Evolutionary conservation across 2,113 vertebrate species (phyloP).

Genomic region (Centropristis striata): DNA sequence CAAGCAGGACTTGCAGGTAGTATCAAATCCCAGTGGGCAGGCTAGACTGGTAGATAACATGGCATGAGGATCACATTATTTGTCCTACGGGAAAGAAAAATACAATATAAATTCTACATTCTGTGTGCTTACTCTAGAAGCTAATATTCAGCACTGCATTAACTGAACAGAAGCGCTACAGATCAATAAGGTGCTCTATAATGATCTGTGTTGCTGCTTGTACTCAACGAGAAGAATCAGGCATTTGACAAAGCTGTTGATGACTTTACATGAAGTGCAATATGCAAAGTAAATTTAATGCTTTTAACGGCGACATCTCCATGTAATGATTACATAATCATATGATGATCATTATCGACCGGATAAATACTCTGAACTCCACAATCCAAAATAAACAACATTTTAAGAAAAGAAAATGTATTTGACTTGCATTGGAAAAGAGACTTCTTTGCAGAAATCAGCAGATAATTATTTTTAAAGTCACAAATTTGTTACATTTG

Average conservation of each 20-base stretch:
- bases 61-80: not conserved
- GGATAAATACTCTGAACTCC: not conserved
- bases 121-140: not conserved
- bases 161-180: conserved; percentile 1
- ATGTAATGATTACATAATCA: not conserved
- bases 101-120: not conserved
- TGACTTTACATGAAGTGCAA: not conserved
- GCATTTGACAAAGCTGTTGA: not conserved
- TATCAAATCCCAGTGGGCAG: not conserved
- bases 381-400: no score
- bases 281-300: not conserved
- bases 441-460: no score
- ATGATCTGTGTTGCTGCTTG: not conserved
- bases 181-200: conserved; percentile 30
- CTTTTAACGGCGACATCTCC: not conserved
- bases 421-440: no score
- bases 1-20: conserved; percentile 19
- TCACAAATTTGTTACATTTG: no score
- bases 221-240: not conserved
- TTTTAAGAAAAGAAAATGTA: no score
- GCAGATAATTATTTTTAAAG: no score
- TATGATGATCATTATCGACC: not conserved
- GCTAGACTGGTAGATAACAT: not conserved
- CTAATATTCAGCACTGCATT: not conserved
- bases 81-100: not conserved